phyloP scores from a whole-genome alignment of 2,113 vertebrate genomes.

The Osmerus mordax region DNA sequence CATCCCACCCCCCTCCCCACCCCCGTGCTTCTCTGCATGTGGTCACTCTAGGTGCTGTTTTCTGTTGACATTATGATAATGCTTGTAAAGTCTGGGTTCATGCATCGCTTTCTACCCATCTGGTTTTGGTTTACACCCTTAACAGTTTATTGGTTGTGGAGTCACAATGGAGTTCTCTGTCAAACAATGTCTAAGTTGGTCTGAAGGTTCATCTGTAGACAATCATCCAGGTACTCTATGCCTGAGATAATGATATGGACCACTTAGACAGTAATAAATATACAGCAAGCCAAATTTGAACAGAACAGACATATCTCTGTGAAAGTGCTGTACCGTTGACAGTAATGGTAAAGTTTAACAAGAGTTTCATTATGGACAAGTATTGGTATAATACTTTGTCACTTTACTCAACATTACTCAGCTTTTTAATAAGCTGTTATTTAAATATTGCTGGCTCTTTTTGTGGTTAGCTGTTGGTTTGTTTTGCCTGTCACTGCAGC shows the following conservation, averaged over 20 bases:
- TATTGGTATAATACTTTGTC: constrained; percentile 25
- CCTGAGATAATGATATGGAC: constrained; percentile 6
- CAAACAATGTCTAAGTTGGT: constrained; percentile 5
- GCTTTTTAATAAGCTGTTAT: constrained; percentile 18
- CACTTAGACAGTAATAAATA: background rate
- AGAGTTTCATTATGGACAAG: constrained; percentile 33
- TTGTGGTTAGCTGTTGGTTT: constrained; percentile 27
- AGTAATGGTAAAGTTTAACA: constrained; percentile 3
- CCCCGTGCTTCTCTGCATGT: background rate
- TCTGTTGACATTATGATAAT: constrained; percentile 1
- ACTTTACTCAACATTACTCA: background rate
- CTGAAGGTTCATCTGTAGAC: constrained; percentile 31
- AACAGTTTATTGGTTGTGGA: constrained; percentile 1
- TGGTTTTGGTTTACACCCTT: constrained; percentile 14
- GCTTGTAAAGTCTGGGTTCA: constrained; percentile 5
- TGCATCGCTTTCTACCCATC: background rate
- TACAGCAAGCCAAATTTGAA: background rate
- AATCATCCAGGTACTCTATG: constrained; percentile 20
- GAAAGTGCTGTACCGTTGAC: background rate
- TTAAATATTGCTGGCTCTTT: constrained; percentile 20
- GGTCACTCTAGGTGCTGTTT: background rate
- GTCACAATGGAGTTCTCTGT: constrained; percentile 11
- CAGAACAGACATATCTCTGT: constrained; percentile 5
- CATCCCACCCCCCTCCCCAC: background rate
- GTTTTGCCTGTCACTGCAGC: constrained; percentile 39